Percentiles rank a stretch among this genome's conserved stretches.
Conservation (phyloP, 2,888 invertebrate species). For the Harpalus rufipes region DNA sequence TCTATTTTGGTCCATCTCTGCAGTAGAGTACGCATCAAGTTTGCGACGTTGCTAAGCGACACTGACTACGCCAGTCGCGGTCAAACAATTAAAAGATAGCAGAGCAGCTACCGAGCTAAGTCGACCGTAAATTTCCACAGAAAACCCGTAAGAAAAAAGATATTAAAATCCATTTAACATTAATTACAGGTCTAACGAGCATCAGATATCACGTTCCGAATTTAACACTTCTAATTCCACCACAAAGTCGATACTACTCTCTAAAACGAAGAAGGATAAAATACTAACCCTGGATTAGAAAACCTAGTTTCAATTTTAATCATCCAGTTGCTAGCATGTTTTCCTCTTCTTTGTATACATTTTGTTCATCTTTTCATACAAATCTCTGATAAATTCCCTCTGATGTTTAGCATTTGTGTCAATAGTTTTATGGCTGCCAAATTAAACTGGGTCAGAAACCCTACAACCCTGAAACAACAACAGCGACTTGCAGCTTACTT, state of each 20-base stretch:
- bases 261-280: neutral
- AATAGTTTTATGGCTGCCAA: constrained; percentile 1
- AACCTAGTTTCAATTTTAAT: neutral
- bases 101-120: constrained; percentile 58
- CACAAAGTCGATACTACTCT: neutral
- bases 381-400: neutral
- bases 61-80: constrained; percentile 19
- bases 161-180: constrained; percentile 67
- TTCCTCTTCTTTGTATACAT: neutral
- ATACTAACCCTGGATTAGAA: neutral
- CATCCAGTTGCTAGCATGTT: no score
- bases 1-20: constrained; percentile 27
- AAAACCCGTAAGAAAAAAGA: constrained; percentile 64
- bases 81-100: constrained; percentile 67
- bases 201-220: constrained; percentile 61
- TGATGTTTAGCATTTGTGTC: neutral
- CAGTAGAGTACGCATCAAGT: constrained; percentile 15
- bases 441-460: constrained; percentile 20
- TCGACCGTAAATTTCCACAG: constrained; percentile 62
- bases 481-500: constrained; percentile 1
- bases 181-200: constrained; percentile 67
- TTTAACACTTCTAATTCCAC: constrained; percentile 60
- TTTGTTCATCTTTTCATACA: neutral
- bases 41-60: constrained; percentile 33
- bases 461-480: constrained; percentile 3